Conservation (phyloP, 2,113 vertebrate species). For the Paramormyrops kingsleyae region DNA sequence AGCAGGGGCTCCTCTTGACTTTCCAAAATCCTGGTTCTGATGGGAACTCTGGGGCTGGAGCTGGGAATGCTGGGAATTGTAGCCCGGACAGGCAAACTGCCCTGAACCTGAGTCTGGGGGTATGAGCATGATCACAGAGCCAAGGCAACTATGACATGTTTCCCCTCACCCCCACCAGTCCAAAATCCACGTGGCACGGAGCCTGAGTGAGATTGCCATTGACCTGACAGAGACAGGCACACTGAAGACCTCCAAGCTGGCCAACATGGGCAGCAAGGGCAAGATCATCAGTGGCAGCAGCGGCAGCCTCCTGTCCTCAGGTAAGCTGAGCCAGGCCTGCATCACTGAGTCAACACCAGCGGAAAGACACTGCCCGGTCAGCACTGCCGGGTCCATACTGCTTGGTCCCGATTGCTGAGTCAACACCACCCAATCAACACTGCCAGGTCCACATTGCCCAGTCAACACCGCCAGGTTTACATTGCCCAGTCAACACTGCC, state of each 20-base stretch:
- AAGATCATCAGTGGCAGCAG: conserved; percentile 95
- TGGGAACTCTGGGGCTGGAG: background rate
- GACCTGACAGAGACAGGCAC: conserved; percentile 84
- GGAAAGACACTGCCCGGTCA: background rate
- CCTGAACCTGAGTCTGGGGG: background rate
- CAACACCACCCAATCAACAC: background rate
- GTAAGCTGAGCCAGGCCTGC: conserved; percentile 47
- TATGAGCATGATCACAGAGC: background rate
- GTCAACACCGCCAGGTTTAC: background rate
- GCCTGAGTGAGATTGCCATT: conserved; percentile 82
- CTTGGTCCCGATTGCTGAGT: background rate
- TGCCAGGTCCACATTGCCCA: no score
- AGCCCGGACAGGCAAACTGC: background rate
- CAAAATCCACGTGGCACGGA: conserved; percentile 81
- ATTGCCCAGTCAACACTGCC: background rate
- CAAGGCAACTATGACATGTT: background rate
- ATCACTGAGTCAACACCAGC: background rate
- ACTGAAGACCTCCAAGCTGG: conserved; percentile 70
- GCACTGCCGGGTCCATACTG: background rate
- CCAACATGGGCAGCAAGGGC: conserved; percentile 73
- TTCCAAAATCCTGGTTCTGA: background rate
- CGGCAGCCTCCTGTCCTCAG: conserved; percentile 91
- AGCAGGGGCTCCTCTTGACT: background rate
- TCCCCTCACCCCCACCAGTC: conserved; percentile 55
- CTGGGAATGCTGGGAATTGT: background rate